phyloP scores from a whole-genome alignment of 1,140 invertebrate genomes.

The Saxidomus purpurata region DNA sequence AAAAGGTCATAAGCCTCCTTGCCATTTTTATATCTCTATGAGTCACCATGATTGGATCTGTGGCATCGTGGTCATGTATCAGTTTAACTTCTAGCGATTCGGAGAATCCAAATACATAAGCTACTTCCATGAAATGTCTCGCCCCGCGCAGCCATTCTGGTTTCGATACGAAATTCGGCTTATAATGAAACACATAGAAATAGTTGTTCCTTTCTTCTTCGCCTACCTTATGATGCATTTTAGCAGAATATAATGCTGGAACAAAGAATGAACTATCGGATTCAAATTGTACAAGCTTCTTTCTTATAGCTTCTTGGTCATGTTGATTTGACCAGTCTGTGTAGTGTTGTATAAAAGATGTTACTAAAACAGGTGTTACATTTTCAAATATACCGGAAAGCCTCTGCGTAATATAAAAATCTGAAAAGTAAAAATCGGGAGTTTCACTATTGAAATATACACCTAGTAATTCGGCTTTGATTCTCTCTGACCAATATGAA shows the following conservation, averaged over 20 bases:
- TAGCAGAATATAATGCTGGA: slow-evolving; percentile 30
- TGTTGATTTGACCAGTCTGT: slow-evolving; percentile 50
- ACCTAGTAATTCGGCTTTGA: no score
- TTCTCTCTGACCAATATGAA: background rate
- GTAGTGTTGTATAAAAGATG: slow-evolving; percentile 13
- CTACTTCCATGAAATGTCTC: slow-evolving; percentile 62
- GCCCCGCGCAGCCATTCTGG: slow-evolving; percentile 35
- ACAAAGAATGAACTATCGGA: slow-evolving; percentile 65
- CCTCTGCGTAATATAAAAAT: background rate
- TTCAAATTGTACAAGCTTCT: slow-evolving; percentile 52
- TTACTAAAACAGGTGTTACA: background rate
- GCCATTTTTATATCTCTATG: slow-evolving; percentile 93
- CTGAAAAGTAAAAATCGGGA: background rate
- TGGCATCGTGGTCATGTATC: background rate
- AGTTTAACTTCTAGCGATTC: background rate
- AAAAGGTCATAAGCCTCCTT: slow-evolving; percentile 95
- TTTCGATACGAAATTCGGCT: slow-evolving; percentile 34
- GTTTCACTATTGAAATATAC: background rate
- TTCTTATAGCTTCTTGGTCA: slow-evolving; percentile 41
- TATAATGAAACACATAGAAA: slow-evolving; percentile 61
- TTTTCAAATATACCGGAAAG: background rate
- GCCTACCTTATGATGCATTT: slow-evolving; percentile 1
- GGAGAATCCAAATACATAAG: slow-evolving; percentile 69
- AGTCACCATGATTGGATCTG: background rate
- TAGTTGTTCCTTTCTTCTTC: slow-evolving; percentile 22